phyloP scores from a whole-genome alignment of 1,140 invertebrate species.

The Drosophila equinoxialis region DNA sequence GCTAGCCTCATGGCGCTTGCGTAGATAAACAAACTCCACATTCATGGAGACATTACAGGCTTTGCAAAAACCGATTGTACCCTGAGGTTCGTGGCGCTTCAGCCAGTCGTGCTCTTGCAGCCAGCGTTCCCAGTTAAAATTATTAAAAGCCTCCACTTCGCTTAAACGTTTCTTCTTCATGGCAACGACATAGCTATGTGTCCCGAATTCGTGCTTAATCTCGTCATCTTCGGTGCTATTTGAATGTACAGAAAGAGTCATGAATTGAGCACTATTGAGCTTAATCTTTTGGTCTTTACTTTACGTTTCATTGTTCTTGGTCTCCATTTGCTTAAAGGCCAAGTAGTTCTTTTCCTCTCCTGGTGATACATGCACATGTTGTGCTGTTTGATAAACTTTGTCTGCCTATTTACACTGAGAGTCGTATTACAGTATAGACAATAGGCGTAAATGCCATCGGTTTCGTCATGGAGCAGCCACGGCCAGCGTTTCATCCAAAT shows the following conservation, averaged over 20 bases:
- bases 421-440: constrained; percentile 65
- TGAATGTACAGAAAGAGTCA: neutral
- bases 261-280: neutral
- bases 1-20: constrained; percentile 61
- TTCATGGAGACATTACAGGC: constrained; percentile 64
- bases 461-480: constrained; percentile 58
- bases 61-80: constrained; percentile 56
- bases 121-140: constrained; percentile 73
- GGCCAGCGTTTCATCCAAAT: constrained; percentile 64
- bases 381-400: constrained; percentile 55
- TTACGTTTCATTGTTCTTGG: constrained; percentile 31
- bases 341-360: constrained; percentile 69
- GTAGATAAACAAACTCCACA: constrained; percentile 68
- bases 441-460: constrained; percentile 49
- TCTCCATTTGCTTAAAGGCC: constrained; percentile 49
- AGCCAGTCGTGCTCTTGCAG: constrained; percentile 57
- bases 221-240: constrained; percentile 35
- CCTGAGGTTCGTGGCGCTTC: constrained; percentile 33
- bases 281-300: neutral
- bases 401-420: constrained; percentile 45
- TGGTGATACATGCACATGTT: constrained; percentile 66
- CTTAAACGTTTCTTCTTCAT: constrained; percentile 55
- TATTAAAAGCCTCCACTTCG: constrained; percentile 52
- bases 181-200: constrained; percentile 46
- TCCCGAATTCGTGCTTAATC: constrained; percentile 69